A percentile compares a stretch with the other conserved stretches of the same genome.
phyloP scores from a whole-genome alignment of 2,888 invertebrate species.

The Hemistola chrysoprasaria region DNA sequence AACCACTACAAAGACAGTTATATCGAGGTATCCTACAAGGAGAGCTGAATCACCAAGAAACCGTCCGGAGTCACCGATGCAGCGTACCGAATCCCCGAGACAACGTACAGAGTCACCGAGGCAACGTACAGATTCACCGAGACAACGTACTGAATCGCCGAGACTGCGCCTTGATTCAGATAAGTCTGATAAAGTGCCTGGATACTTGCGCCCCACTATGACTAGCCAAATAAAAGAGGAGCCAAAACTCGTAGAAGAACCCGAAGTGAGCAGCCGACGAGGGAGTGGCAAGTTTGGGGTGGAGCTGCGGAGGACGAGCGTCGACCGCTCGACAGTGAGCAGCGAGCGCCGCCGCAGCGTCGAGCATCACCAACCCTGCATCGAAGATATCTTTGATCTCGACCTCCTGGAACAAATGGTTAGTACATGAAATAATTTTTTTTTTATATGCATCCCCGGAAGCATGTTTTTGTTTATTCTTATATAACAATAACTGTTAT shows the following conservation, averaged over 20 bases:
- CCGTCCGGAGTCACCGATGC: constrained; percentile 50
- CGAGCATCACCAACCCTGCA: constrained; percentile 80
- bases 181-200: constrained; percentile 56
- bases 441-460: constrained; percentile 27
- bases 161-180: constrained; percentile 42
- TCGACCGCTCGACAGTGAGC: constrained; percentile 71
- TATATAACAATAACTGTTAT: constrained; percentile 33
- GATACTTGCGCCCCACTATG: constrained; percentile 63
- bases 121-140: constrained; percentile 50
- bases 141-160: constrained; percentile 44
- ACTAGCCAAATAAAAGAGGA: constrained; percentile 68
- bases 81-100: constrained; percentile 38
- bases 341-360: constrained; percentile 73
- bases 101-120: constrained; percentile 39
- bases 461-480: constrained; percentile 30
- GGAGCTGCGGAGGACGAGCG: constrained; percentile 82
- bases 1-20: constrained; percentile 39
- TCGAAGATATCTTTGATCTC: constrained; percentile 88
- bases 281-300: constrained; percentile 86
- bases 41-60: constrained; percentile 49
- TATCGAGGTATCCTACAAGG: constrained; percentile 44
- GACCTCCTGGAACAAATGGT: constrained; percentile 87
- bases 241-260: constrained; percentile 51
- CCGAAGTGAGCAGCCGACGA: constrained; percentile 73
- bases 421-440: constrained; percentile 53